Evolutionary conservation across 2,113 vertebrate species (phyloP).

Genomic region (Atherinomorus stipes): DNA sequence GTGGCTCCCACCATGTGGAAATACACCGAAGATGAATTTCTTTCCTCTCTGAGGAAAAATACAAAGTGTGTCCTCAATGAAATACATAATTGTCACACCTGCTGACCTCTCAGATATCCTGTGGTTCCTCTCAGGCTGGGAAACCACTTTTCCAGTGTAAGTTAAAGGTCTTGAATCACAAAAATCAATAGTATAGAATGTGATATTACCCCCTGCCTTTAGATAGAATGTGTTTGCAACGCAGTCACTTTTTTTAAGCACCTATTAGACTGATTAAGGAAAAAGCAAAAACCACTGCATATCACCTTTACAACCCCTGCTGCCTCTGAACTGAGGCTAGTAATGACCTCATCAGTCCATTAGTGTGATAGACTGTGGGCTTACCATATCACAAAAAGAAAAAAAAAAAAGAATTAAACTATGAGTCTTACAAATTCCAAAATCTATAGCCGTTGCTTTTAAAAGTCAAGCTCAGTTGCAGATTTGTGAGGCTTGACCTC

Average conservation of each 20-base stretch:
- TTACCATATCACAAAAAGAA: not conserved
- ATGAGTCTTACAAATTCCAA: slow-evolving; percentile 2
- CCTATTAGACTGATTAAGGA: slow-evolving; percentile 16
- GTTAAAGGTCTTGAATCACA: not conserved
- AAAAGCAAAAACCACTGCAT: slow-evolving; percentile 4
- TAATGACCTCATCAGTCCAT: slow-evolving; percentile 30
- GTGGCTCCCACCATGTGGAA: not conserved
- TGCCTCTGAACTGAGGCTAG: not conserved
- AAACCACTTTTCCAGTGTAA: not conserved
- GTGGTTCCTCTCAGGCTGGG: not conserved
- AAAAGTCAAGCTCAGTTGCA: not conserved
- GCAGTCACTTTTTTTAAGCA: slow-evolving; percentile 11
- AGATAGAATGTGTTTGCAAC: not conserved
- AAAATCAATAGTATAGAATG: slow-evolving; percentile 17
- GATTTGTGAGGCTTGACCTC: not conserved
- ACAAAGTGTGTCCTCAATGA: not conserved
- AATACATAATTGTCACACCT: not conserved
- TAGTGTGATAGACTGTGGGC: slow-evolving; percentile 1
- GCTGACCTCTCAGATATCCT: not conserved
- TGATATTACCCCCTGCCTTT: not conserved
- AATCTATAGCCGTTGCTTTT: not conserved
- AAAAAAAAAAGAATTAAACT: not conserved
- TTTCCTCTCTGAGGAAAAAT: not conserved
- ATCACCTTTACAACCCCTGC: slow-evolving; percentile 4
- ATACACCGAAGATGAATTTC: not conserved